phyloP scores from a whole-genome alignment of 2,888 invertebrate genomes.

The Scaptomyza polygonia region DNA sequence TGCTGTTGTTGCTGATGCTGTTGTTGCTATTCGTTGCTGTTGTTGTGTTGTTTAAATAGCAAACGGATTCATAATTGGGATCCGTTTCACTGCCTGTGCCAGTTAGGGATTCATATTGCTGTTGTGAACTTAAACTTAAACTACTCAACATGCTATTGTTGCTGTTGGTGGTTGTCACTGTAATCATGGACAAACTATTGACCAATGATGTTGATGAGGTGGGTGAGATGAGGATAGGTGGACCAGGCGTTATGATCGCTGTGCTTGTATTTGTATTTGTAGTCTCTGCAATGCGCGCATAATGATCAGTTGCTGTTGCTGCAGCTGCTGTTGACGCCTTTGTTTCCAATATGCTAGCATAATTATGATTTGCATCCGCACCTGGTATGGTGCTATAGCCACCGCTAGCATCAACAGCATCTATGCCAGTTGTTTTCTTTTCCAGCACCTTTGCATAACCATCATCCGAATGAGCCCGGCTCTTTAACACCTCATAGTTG shows the following conservation, averaged over 20 bases:
- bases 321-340: slow-evolving; percentile 57
- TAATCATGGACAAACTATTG: slow-evolving; percentile 68
- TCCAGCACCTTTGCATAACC: slow-evolving; percentile 84
- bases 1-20: slow-evolving; percentile 48
- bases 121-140: slow-evolving; percentile 78
- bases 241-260: slow-evolving; percentile 6
- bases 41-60: slow-evolving; percentile 86
- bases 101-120: slow-evolving; percentile 90
- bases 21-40: slow-evolving; percentile 31
- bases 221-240: slow-evolving; percentile 61
- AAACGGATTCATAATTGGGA: slow-evolving; percentile 93
- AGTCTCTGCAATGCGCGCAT: slow-evolving; percentile 76
- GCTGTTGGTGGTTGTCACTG: slow-evolving; percentile 81
- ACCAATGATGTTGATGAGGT: slow-evolving; percentile 65
- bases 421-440: slow-evolving; percentile 69
- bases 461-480: slow-evolving; percentile 83
- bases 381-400: slow-evolving; percentile 83
- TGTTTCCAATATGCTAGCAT: slow-evolving; percentile 84
- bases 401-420: slow-evolving; percentile 70
- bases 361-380: slow-evolving; percentile 78
- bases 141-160: slow-evolving; percentile 74
- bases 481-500: slow-evolving; percentile 90
- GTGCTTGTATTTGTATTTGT: slow-evolving; percentile 14
- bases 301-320: slow-evolving; percentile 65
- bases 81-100: slow-evolving; percentile 88